phyloP scores from a whole-genome alignment of 2,888 invertebrate species.

The Octonoba sinensis region DNA sequence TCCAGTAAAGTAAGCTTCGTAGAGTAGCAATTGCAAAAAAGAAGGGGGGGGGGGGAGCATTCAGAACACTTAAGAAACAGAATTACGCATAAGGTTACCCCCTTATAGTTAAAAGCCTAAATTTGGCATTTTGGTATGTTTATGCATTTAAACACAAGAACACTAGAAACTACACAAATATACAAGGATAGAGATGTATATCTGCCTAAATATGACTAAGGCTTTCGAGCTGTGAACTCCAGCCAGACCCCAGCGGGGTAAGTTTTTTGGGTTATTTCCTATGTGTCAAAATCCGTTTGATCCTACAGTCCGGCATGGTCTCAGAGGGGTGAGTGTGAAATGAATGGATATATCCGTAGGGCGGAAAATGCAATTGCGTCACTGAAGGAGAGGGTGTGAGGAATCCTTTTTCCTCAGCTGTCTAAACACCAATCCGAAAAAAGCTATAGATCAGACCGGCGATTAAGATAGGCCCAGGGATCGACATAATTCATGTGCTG shows the following conservation, averaged over 20 bases:
- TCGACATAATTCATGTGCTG: slow-evolving; percentile 38
- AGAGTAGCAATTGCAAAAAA: no score
- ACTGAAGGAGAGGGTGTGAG: slow-evolving; percentile 13
- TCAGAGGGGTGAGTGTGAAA: slow-evolving; percentile 53
- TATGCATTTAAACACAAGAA: no score
- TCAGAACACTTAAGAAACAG: no score
- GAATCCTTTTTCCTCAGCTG: slow-evolving; percentile 26
- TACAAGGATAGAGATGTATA: no score
- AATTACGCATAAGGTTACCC: no score
- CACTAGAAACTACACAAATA: no score
- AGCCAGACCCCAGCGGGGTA: slow-evolving; percentile 20
- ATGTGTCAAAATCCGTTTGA: slow-evolving; percentile 50
- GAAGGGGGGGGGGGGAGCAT: no score
- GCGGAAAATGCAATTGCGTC: slow-evolving; percentile 61
- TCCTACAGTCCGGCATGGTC: slow-evolving; percentile 23
- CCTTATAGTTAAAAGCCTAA: no score
- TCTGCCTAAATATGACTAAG: slow-evolving; percentile 8
- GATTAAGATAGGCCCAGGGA: slow-evolving; percentile 37
- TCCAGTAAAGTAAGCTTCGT: no score
- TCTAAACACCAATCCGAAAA: slow-evolving; percentile 46
- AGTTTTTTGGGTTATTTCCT: slow-evolving; percentile 28
- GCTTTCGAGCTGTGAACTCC: slow-evolving; percentile 15
- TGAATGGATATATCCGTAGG: slow-evolving; percentile 43
- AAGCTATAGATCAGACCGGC: slow-evolving; percentile 26
- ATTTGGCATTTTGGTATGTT: no score